Evolutionary conservation across 2,113 vertebrate genomes (phyloP), one percentile per base, ranked within the genome.

Genomic region (Acanthisitta chloris): DNA sequence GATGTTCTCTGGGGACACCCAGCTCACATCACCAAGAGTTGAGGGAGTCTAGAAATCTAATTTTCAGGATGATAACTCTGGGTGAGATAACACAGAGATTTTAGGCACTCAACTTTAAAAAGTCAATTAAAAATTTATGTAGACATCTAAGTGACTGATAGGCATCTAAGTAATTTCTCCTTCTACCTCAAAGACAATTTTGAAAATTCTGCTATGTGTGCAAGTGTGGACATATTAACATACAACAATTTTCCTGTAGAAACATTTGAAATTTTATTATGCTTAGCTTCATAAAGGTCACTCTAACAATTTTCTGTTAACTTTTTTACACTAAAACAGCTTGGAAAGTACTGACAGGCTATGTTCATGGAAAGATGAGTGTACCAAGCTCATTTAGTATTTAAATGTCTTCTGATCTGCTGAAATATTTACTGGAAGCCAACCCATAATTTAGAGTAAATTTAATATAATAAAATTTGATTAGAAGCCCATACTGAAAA

Each of bases 391-490:
- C 82, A 58, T 83, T 95, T 86, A 70, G 31, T 49, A 36, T 40
- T 55, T 76, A 31, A 26, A n/a, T 9, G 19, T 25, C 65, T 81
- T 62, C 92, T 52, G 49, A 70, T 31, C 14, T 87, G 43, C 36
- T 67, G 77, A 83, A 74, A 59, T 83, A 38, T 43, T 91, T 96
- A 59, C 59, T 90, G 58, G 71, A 67, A 76, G 3, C 9, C 17
- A 90, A 67, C n/a, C 85, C 90, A 85, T 52, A 94, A 93, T 81
- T 96, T 73, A 66, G 49, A 85, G 54, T 9, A 80, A 25, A 46
- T 92, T 94, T 94, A 17, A 36, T 61, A 17, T 64, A 89, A 79
- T 77, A 55, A 92, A 92, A 83, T 67, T 34, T 57, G 43, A 95
- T 94, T 93, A 97, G 52, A 52, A 40, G 2, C 52, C 33, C 4